A percentile compares a stretch with the other conserved stretches of the same genome.
phyloP scores from a whole-genome alignment of 2,797 vertebrate species.

The Mionectes olivaceus region DNA sequence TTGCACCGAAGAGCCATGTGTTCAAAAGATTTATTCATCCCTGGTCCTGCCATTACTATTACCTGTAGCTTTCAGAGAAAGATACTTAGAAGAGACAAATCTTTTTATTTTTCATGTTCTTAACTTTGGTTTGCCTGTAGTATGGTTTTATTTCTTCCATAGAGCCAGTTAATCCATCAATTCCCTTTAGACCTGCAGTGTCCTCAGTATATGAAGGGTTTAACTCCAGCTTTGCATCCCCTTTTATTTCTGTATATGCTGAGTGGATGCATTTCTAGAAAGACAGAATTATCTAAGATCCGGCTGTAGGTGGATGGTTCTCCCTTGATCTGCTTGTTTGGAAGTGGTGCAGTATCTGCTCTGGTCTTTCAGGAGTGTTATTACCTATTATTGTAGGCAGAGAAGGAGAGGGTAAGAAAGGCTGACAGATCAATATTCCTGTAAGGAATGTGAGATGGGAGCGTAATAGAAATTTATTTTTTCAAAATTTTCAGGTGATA shows the following conservation, averaged over 20 bases:
- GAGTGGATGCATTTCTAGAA: neutral
- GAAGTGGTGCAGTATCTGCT: neutral
- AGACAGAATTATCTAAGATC: neutral
- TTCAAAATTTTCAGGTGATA: constrained; percentile 58
- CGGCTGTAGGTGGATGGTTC: neutral
- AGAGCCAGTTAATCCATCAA: neutral
- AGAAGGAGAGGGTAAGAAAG: neutral
- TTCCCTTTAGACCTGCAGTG: neutral
- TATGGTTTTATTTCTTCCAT: neutral
- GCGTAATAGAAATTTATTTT: neutral
- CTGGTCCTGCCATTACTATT: neutral
- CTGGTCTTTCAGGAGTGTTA: neutral
- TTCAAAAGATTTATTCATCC: neutral
- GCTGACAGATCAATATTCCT: neutral
- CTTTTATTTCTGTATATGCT: neutral
- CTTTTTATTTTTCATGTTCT: neutral
- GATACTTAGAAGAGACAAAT: neutral
- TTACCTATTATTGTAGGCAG: neutral
- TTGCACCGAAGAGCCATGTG: neutral
- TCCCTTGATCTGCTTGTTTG: neutral
- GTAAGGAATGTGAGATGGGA: neutral
- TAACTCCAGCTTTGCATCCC: neutral
- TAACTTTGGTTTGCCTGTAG: neutral
- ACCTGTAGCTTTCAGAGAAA: neutral
- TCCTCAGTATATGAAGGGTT: neutral